Percentiles rank a stretch among this genome's conserved stretches.
Conservation (phyloP, 2,113 vertebrate species). For the Chlorodrepanis virens region DNA sequence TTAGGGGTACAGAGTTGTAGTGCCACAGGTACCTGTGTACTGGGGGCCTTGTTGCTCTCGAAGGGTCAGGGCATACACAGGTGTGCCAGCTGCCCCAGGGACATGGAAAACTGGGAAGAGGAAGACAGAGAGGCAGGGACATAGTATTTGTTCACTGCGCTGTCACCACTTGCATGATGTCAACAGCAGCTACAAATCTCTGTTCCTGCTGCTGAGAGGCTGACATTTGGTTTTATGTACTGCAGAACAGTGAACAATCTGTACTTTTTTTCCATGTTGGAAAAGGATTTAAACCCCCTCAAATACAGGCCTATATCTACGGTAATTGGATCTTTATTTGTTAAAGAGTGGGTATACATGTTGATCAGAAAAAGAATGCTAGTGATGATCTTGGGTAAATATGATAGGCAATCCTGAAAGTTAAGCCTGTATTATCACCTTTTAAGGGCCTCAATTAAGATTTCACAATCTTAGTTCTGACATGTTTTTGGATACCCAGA, state of each 20-base stretch:
- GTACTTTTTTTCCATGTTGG: background rate
- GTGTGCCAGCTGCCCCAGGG: background rate
- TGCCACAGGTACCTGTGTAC: background rate
- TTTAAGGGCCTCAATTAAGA: background rate
- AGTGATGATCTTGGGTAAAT: background rate
- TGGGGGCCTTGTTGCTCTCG: background rate
- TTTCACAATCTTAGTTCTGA: background rate
- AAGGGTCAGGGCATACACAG: background rate
- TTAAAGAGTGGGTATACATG: background rate
- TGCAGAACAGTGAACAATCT: background rate
- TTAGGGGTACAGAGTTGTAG: background rate
- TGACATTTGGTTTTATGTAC: background rate
- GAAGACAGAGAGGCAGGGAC: background rate
- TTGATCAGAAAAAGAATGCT: background rate
- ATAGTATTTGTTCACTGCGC: background rate
- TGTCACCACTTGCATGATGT: rapidly evolving
- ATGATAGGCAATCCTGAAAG: background rate
- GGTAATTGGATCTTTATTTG: background rate
- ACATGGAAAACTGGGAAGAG: background rate
- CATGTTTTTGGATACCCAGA: background rate
- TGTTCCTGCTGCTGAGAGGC: background rate
- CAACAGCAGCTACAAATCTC: background rate
- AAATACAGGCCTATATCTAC: background rate
- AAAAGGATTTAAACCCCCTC: background rate
- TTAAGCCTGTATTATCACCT: background rate